Base-by-base conservation (phyloP, 1,140 invertebrate species). In the Hydropsyche tenuis region DNA sequence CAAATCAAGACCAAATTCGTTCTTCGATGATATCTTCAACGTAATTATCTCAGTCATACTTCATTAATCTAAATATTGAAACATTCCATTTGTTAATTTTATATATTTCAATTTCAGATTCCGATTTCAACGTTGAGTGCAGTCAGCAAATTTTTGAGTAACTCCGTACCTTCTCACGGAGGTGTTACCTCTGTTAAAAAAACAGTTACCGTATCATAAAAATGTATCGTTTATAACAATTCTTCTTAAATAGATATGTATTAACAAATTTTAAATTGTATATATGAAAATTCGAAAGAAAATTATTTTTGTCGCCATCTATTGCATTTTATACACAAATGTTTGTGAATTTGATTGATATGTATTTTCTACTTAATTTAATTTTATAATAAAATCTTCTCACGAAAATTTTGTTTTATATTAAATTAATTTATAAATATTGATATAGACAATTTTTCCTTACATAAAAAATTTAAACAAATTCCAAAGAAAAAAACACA, bases 1-100 rank as follows among this genome's bases (percentile, higher is more conserved):
- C n/a, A n/a, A n/a, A n/a, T n/a, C n/a, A 14, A 20, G 37, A 45
- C 42, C n/a, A 51, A 51, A 20, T 12, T n/a, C 69, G 11, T 77
- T 77, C 46, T 77, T 77, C 45, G 43, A 72, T 12, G 76, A 74
- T 46, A 77, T 77, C 14, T 77, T 77, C 68, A 77, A 77, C 27
- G 76, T 77, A 69, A 73, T 37, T 65, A 69, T 11, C 6, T 23
- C 22, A n/a, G n/a, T n/a, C n/a, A n/a, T n/a, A n/a, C n/a, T n/a
- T n/a, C n/a, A n/a, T n/a, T n/a, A n/a, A n/a, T n/a, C n/a, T n/a
- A n/a, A n/a, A n/a, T n/a, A n/a, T n/a, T n/a, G n/a, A n/a, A n/a
- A n/a, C n/a, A n/a, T n/a, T n/a, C n/a, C n/a, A n/a, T n/a, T n/a
- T n/a, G n/a, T 20, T 3, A 4, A 1, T 20, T 53, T 4, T 53